These are phyloP conservation scores for Eulacestoma nigropectus DNA, from an alignment of 2,113 vertebrate genomes.

Conservation along the genomic window DNA sequence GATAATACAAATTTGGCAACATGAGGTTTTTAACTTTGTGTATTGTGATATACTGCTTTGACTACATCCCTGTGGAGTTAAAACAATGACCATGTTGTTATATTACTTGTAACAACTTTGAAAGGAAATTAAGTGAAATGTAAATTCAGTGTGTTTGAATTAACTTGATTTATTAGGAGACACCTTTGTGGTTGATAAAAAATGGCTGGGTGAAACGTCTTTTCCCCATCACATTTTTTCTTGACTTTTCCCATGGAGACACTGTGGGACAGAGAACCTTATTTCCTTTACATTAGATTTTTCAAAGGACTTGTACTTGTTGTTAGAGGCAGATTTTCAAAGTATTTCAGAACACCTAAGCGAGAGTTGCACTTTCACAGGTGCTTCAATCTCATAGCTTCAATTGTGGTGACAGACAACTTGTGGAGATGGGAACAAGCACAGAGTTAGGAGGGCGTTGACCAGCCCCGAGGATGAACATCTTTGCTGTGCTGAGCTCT, in stretches of 20 bases:
- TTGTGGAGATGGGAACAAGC: not conserved
- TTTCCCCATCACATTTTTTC: not conserved
- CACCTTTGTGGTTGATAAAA: not conserved
- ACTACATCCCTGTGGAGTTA: not conserved
- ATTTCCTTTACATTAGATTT: not conserved
- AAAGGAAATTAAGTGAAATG: not conserved
- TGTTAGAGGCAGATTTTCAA: not conserved
- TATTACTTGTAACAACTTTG: not conserved
- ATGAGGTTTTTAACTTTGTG: not conserved
- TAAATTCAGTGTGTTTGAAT: not conserved
- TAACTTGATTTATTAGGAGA: not conserved
- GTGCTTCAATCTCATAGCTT: not conserved
- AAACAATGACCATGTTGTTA: not conserved
- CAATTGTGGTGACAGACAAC: not conserved
- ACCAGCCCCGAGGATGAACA: not conserved
- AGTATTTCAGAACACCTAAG: not conserved
- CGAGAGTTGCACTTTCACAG: not conserved
- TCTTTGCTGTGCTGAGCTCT: not conserved
- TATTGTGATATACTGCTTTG: not conserved
- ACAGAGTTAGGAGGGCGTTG: not conserved
- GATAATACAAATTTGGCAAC: conserved; percentile 3
- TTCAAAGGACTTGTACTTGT: not conserved
- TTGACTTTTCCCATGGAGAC: not conserved
- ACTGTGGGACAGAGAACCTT: not conserved
- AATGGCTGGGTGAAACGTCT: not conserved